Evolutionary conservation across 2,888 invertebrate genomes (phyloP).

Genomic region (Epistrophe eligans): DNA sequence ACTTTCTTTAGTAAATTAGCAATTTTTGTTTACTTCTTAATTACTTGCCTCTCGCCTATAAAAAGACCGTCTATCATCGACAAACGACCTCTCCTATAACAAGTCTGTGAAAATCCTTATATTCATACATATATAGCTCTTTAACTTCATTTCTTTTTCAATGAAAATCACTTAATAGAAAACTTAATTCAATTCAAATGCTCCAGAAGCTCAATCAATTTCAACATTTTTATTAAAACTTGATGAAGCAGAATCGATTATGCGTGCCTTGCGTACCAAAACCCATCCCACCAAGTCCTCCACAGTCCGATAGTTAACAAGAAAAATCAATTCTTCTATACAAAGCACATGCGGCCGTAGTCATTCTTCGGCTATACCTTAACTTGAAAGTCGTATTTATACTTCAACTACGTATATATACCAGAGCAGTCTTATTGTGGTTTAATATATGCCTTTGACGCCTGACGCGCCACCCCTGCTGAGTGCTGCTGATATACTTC

Average conservation of each 20-base stretch:
- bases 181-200: constrained; percentile 38
- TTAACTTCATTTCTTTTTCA: background rate
- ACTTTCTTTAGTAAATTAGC: background rate
- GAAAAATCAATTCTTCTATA: constrained; percentile 22
- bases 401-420: no score
- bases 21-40: constrained; percentile 2
- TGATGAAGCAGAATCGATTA: constrained; percentile 62
- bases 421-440: constrained; percentile 23
- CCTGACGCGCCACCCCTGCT: constrained; percentile 10
- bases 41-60: background rate
- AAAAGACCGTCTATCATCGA: background rate
- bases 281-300: background rate
- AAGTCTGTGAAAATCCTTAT: background rate
- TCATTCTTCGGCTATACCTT: background rate
- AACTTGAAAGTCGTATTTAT: constrained; percentile 7
- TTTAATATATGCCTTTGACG: constrained; percentile 29
- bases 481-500: background rate
- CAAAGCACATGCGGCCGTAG: constrained; percentile 18
- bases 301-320: constrained; percentile 8
- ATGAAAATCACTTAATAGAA: constrained; percentile 46
- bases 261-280: constrained; percentile 31
- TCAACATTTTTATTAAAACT: constrained; percentile 62
- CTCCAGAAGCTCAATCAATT: constrained; percentile 59
- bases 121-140: background rate
- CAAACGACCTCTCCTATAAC: background rate